A percentile compares a stretch with the other conserved stretches of the same genome.
phyloP scores from a whole-genome alignment of 64 coral and sea anemone species.

The Montipora capricornis region DNA sequence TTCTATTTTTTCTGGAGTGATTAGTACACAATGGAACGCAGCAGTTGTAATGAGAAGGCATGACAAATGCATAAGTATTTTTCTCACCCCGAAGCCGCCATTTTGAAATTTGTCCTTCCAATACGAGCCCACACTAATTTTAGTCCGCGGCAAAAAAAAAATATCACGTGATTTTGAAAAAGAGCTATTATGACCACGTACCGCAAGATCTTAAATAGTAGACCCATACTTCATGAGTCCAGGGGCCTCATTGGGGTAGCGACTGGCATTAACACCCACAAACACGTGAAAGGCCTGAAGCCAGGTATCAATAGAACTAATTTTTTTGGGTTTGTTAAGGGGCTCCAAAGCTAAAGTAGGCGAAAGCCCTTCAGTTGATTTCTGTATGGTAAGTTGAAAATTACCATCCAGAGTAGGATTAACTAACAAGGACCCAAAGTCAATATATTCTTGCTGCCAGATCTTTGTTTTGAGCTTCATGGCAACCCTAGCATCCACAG shows the following conservation, averaged over 20 bases:
- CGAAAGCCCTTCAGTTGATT: not conserved
- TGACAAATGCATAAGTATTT: no score
- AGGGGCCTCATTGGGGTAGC: not conserved
- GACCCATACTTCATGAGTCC: slow-evolving; percentile 48
- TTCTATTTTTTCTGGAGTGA: no score
- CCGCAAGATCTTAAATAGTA: slow-evolving; percentile 7
- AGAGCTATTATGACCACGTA: not conserved
- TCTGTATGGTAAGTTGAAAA: not conserved
- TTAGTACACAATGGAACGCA: no score
- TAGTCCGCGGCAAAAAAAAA: no score
- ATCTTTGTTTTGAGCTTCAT: not conserved
- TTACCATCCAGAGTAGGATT: not conserved
- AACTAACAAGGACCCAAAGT: not conserved
- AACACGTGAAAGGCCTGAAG: slow-evolving; percentile 18
- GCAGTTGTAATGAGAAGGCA: no score
- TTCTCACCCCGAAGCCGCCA: no score
- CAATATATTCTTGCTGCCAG: not conserved
- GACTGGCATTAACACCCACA: not conserved
- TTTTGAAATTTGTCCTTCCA: no score
- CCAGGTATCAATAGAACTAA: not conserved
- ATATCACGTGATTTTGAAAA: no score
- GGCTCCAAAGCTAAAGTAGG: not conserved
- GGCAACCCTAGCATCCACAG: not conserved
- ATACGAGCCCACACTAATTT: no score
- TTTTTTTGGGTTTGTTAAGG: not conserved